Conservation (phyloP, 37 sponge, comb jelly and placozoan genomes). For the Spongilla lacustris region DNA sequence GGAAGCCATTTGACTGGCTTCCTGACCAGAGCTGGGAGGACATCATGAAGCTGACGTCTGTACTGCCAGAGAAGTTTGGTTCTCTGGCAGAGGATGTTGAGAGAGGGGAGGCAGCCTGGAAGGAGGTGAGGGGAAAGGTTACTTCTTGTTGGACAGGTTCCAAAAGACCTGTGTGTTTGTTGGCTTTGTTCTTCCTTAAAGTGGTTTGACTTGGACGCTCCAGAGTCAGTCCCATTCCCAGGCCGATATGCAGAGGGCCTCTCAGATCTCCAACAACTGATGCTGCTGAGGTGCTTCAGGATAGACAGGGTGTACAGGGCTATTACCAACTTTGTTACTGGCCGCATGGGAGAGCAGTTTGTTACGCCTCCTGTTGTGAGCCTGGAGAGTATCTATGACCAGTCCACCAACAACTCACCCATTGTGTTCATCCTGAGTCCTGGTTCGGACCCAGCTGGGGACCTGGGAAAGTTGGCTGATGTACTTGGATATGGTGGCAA, state of each 20-base stretch:
- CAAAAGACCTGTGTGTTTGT: not conserved
- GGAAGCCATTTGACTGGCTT: constrained; percentile 93
- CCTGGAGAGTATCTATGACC: constrained; percentile 91
- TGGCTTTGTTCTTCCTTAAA: not conserved
- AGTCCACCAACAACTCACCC: constrained; percentile 91
- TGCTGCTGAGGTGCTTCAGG: constrained; percentile 95
- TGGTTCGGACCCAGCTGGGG: constrained; percentile 98
- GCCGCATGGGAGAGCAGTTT: constrained; percentile 94
- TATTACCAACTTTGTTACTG: constrained; percentile 95
- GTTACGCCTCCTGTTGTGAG: constrained; percentile 99
- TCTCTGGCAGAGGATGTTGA: constrained; percentile 90
- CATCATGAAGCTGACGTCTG: constrained; percentile 76
- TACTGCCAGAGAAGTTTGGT: constrained; percentile 82
- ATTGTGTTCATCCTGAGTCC: constrained; percentile 99
- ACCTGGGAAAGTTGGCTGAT: constrained; percentile 95
- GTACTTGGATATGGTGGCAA: constrained; percentile 96
- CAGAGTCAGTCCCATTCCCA: constrained; percentile 86
- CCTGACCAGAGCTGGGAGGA: constrained; percentile 99
- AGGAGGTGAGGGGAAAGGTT: constrained; percentile 46
- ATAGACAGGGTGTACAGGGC: constrained; percentile 97
- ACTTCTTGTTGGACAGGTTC: not conserved
- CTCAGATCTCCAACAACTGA: constrained; percentile 84
- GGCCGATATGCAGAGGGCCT: constrained; percentile 76
- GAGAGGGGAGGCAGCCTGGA: constrained; percentile 84
- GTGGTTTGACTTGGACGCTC: constrained; percentile 97